These are phyloP conservation scores for Pelodytes ibericus DNA, from an alignment of 2,797 vertebrate genomes.

Conservation along the genomic window DNA sequence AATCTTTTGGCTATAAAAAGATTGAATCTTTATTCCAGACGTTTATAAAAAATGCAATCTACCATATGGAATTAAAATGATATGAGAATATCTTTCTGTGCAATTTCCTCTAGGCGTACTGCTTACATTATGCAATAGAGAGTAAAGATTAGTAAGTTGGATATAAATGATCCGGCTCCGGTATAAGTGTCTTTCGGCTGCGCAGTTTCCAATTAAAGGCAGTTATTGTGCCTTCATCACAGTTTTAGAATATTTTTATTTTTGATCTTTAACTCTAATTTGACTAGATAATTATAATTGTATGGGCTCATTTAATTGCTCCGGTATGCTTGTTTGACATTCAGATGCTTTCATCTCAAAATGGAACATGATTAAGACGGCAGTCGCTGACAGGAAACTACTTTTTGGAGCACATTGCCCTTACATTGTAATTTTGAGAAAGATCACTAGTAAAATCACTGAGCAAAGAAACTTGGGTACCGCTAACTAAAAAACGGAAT, in stretches of 20 bases:
- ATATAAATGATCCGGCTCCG: slow-evolving; percentile 43
- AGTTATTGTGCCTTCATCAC: slow-evolving; percentile 48
- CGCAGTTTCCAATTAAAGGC: slow-evolving; percentile 52
- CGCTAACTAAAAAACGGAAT: background rate
- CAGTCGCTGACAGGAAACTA: slow-evolving; percentile 11
- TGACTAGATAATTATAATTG: slow-evolving; percentile 53
- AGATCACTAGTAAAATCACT: background rate
- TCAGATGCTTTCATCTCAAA: slow-evolving; percentile 45
- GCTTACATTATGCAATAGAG: slow-evolving; percentile 61
- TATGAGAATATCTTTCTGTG: slow-evolving; percentile 45
- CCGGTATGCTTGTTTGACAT: slow-evolving; percentile 40
- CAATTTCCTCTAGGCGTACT: slow-evolving; percentile 62
- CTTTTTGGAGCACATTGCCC: slow-evolving; percentile 15
- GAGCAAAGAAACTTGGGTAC: background rate
- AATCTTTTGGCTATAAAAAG: slow-evolving; percentile 63
- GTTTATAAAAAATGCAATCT: slow-evolving; percentile 59
- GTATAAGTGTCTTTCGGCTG: slow-evolving; percentile 44
- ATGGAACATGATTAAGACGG: slow-evolving; percentile 40
- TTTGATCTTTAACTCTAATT: slow-evolving; percentile 54
- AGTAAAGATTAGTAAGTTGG: slow-evolving; percentile 43
- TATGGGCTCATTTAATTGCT: slow-evolving; percentile 48
- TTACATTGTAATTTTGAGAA: background rate
- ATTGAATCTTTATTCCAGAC: slow-evolving; percentile 55
- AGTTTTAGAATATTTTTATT: slow-evolving; percentile 45
- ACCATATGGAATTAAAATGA: slow-evolving; percentile 62